Base-by-base conservation (phyloP, 2,888 invertebrate species). In the Tipula unca region DNA sequence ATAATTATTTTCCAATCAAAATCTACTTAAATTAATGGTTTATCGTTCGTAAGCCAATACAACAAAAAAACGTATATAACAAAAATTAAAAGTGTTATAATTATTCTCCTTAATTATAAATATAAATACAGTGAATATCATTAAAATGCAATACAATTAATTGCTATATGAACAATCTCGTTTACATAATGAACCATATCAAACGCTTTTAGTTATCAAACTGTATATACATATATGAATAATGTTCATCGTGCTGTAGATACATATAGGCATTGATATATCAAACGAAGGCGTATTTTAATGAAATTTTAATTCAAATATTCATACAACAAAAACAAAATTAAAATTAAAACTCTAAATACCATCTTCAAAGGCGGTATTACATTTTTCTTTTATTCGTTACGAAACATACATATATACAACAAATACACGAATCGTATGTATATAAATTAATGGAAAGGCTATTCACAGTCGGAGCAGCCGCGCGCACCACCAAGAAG, bases 281-380 rank as follows among this genome's bases (percentile, higher is more conserved):
- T 69, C 69, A 69, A 69, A 69, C 69, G 69, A 69, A 69, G 69
- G 69, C 69, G 69, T 69, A 69, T 25, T 69, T 69, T 69, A 69
- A 69, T 69, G 69, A 69, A 69, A 69, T 25, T 69, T 69, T 69
- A 69, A 69, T 69, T 69, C 69, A 69, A 69, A 69, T 25, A 69
- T 10, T n/a, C n/a, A n/a, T n/a, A n/a, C n/a, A n/a, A n/a, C n/a
- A n/a, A 69, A 69, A 69, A 54, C 20, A 69, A 54, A 69, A 25
- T 25, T 69, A 69, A 69, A 69, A 69, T 69, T 69, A 69, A 69
- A 69, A 69, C 69, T 69, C 69, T 69, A 69, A 69, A 69, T 69
- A 69, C 69, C 69, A 69, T 69, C 69, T 69, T 69, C 69, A 69
- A 69, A 69, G 69, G 69, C 69, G 69, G 69, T 69, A 69, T 69